phyloP scores from a whole-genome alignment of 1,140 invertebrate genomes.

The Dreissena rostriformis region DNA sequence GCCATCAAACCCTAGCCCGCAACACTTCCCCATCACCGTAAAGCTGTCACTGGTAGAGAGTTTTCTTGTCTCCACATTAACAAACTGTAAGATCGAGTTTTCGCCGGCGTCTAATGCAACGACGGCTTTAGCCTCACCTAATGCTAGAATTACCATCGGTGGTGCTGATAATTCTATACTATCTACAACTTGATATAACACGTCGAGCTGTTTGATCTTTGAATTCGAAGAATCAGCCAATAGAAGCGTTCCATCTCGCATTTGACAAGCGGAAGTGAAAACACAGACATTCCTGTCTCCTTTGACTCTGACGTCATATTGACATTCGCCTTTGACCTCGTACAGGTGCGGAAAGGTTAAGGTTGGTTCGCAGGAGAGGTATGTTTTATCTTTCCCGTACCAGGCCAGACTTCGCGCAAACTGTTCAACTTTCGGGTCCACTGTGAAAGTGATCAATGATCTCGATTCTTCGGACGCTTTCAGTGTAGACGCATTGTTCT shows the following conservation, averaged over 20 bases:
- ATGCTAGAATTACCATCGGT: not conserved
- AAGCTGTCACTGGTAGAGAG: not conserved
- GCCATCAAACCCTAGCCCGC: not conserved
- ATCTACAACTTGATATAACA: slow-evolving; percentile 30
- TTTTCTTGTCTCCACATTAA: slow-evolving; percentile 1
- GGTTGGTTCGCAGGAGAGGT: slow-evolving; percentile 46
- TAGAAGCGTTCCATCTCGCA: slow-evolving; percentile 45
- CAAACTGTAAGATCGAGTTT: slow-evolving; percentile 10
- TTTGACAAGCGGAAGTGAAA: slow-evolving; percentile 24
- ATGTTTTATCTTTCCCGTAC: slow-evolving; percentile 50
- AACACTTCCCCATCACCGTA: not conserved
- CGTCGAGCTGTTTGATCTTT: slow-evolving; percentile 47
- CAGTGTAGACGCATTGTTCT: not conserved
- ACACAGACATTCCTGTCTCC: slow-evolving; percentile 39
- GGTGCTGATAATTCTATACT: slow-evolving; percentile 4
- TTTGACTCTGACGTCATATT: slow-evolving; percentile 36
- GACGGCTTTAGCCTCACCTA: not conserved
- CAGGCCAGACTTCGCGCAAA: slow-evolving; percentile 40
- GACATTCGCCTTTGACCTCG: slow-evolving; percentile 23
- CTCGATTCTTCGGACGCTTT: slow-evolving; percentile 1
- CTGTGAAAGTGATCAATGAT: slow-evolving; percentile 36
- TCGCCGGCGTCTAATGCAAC: slow-evolving; percentile 7
- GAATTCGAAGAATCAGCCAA: slow-evolving; percentile 19
- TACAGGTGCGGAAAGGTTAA: slow-evolving; percentile 41
- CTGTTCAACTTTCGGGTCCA: slow-evolving; percentile 50